These are phyloP conservation scores for Latrodectus hesperus DNA, from an alignment of 2,888 invertebrate genomes.

Conservation along the genomic window DNA sequence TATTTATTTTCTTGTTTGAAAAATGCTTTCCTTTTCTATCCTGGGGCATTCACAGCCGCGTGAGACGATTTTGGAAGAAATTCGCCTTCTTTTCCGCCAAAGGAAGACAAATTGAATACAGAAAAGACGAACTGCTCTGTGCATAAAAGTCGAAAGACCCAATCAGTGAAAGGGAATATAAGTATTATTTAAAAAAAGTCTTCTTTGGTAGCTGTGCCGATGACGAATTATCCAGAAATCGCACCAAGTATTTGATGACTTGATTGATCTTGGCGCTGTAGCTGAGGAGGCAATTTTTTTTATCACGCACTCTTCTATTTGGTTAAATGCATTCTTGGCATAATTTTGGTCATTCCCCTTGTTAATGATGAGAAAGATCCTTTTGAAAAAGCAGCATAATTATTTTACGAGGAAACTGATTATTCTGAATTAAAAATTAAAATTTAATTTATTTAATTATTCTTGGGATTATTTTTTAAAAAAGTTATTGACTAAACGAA, in stretches of 20 bases:
- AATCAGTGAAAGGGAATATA: not conserved
- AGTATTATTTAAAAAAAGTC: not conserved
- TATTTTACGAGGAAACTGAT: too few relatives aligned
- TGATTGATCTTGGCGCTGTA: slow-evolving; percentile 5
- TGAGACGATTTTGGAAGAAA: not conserved
- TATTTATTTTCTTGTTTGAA: not conserved
- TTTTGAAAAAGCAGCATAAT: too few relatives aligned
- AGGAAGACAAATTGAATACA: slow-evolving; percentile 33
- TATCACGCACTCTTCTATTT: too few relatives aligned
- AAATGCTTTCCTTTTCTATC: slow-evolving; percentile 6
- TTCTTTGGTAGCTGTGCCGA: not conserved
- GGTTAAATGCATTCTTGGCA: too few relatives aligned
- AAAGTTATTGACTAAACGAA: too few relatives aligned
- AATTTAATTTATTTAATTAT: too few relatives aligned
- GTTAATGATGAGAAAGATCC: too few relatives aligned
- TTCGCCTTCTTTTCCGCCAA: not conserved
- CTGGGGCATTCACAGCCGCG: not conserved
- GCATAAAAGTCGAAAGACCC: not conserved
- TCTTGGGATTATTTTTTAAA: too few relatives aligned
- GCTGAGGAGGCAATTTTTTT: not conserved
- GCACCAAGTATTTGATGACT: slow-evolving; percentile 5
- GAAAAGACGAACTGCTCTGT: not conserved
- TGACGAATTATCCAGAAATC: slow-evolving; percentile 17
- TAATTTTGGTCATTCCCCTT: too few relatives aligned
- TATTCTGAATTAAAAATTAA: too few relatives aligned